Percentiles rank a stretch among this genome's conserved stretches.
These are phyloP conservation scores for Pollicipes pollicipes DNA, from an alignment of 1,140 invertebrate species.

Conservation along the genomic window DNA sequence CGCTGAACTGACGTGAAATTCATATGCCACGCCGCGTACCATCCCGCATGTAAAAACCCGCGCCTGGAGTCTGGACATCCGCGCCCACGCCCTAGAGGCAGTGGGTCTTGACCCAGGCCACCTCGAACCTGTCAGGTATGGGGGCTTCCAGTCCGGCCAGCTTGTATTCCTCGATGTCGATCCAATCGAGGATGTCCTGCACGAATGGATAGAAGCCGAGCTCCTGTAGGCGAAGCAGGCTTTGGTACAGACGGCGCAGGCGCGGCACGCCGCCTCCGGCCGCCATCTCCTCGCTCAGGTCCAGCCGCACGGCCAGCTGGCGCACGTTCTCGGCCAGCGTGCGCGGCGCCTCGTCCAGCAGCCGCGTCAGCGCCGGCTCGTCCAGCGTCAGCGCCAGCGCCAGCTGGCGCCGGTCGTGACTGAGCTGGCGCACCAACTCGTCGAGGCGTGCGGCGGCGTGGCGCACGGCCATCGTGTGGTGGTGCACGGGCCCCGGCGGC, in stretches of 20 bases:
- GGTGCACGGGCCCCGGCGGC: not conserved
- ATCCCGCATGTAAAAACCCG: not conserved
- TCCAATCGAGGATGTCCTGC: not conserved
- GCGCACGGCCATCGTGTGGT: not conserved
- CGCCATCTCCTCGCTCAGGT: not conserved
- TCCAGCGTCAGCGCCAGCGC: not conserved
- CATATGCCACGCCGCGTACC: not conserved
- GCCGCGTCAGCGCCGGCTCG: not conserved
- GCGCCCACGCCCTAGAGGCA: too few species aligned
- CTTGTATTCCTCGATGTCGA: not conserved
- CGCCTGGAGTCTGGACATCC: too few species aligned
- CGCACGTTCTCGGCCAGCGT: not conserved
- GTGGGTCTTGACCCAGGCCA: not conserved
- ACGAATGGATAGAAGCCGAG: not conserved
- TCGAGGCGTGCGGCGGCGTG: not conserved
- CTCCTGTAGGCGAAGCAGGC: not conserved
- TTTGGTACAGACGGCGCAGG: not conserved
- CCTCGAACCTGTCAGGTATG: not conserved
- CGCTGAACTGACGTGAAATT: not conserved
- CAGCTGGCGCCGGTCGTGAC: not conserved
- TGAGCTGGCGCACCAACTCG: not conserved
- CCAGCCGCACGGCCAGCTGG: not conserved
- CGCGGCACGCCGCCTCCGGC: not conserved
- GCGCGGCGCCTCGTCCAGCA: not conserved
- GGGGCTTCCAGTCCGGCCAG: not conserved